Conservation (phyloP, 2,797 vertebrate species). For the Melanotaenia trifasciata region DNA sequence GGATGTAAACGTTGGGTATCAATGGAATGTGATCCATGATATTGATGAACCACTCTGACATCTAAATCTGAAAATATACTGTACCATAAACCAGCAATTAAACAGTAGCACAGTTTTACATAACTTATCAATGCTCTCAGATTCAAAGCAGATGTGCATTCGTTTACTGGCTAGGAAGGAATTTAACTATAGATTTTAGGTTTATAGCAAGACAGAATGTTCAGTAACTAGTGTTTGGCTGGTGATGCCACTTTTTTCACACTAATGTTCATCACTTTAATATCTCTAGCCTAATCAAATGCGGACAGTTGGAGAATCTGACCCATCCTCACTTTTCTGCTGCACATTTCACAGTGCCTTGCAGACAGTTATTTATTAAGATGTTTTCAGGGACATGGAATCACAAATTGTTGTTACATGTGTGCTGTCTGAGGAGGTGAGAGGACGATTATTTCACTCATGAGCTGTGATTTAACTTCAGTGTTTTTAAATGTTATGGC, state of each 20-base stretch:
- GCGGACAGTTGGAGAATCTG: slow-evolving; percentile 22
- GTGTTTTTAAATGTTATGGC: slow-evolving; percentile 53
- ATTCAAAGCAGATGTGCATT: slow-evolving; percentile 33
- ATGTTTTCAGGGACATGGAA: slow-evolving; percentile 80
- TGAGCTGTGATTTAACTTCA: slow-evolving; percentile 70
- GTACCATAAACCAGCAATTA: slow-evolving; percentile 62
- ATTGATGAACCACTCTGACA: slow-evolving; percentile 67
- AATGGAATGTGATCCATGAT: slow-evolving; percentile 70
- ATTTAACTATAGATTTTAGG: slow-evolving; percentile 29
- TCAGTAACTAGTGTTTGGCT: slow-evolving; percentile 12
- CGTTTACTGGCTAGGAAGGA: slow-evolving; percentile 38
- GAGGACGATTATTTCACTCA: slow-evolving; percentile 41
- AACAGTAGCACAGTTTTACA: slow-evolving; percentile 66
- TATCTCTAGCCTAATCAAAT: slow-evolving; percentile 16
- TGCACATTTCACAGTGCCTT: slow-evolving; percentile 83
- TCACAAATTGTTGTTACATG: slow-evolving; percentile 68
- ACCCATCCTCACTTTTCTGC: slow-evolving; percentile 30
- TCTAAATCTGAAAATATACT: slow-evolving; percentile 57
- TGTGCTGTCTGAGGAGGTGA: slow-evolving; percentile 48
- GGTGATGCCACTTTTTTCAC: slow-evolving; percentile 23
- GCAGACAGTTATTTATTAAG: slow-evolving; percentile 80
- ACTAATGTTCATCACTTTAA: slow-evolving; percentile 28
- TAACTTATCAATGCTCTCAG: slow-evolving; percentile 28
- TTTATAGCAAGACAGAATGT: not conserved
- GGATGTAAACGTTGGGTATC: slow-evolving; percentile 72